A percentile compares a stretch with the other conserved stretches of the same genome.
These are phyloP conservation scores for Sinocyclocheilus grahami DNA, from an alignment of 2,113 vertebrate species.

Conservation along the genomic window DNA sequence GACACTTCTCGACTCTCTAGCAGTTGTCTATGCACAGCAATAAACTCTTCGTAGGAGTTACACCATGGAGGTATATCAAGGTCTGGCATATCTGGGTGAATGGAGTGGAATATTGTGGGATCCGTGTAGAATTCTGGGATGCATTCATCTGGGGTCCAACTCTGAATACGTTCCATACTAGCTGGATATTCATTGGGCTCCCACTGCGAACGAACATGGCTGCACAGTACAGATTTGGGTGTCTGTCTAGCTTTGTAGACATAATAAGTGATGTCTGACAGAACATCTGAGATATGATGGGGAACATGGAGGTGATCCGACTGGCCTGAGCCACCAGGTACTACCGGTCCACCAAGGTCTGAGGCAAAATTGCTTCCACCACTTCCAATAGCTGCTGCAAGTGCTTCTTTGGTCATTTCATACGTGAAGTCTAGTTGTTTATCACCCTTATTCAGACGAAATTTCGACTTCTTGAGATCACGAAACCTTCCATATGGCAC, in stretches of 20 bases:
- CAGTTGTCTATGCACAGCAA: conserved; percentile 84
- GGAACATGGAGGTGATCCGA: conserved; percentile 94
- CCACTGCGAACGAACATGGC: conserved; percentile 97
- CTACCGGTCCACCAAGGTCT: conserved; percentile 67
- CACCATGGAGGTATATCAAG: conserved; percentile 95
- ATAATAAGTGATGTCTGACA: conserved; percentile 97
- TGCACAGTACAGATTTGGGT: conserved; percentile 88
- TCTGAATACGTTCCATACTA: conserved; percentile 98
- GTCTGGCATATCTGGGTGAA: conserved; percentile 96
- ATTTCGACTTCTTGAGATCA: conserved; percentile 95
- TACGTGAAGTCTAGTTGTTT: conserved; percentile 99
- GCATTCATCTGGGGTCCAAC: conserved; percentile 97
- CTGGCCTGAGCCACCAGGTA: conserved; percentile 73
- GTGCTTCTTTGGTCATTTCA: conserved; percentile 97
- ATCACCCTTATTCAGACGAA: conserved; percentile 98
- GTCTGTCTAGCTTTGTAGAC: conserved; percentile 97
- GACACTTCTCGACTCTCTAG: conserved; percentile 94
- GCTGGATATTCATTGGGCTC: conserved; percentile 97
- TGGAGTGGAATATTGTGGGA: conserved; percentile 90
- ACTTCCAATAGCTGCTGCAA: conserved; percentile 79
- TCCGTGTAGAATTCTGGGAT: conserved; percentile 96
- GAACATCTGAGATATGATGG: conserved; percentile 95
- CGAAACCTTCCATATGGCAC: conserved; percentile 88
- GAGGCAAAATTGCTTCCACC: conserved; percentile 65
- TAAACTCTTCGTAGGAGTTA: conserved; percentile 86